Evolutionary conservation across 2,113 vertebrate species (phyloP), one percentile per base, ranked within the genome.

Genomic region (Silurus asotus): DNA sequence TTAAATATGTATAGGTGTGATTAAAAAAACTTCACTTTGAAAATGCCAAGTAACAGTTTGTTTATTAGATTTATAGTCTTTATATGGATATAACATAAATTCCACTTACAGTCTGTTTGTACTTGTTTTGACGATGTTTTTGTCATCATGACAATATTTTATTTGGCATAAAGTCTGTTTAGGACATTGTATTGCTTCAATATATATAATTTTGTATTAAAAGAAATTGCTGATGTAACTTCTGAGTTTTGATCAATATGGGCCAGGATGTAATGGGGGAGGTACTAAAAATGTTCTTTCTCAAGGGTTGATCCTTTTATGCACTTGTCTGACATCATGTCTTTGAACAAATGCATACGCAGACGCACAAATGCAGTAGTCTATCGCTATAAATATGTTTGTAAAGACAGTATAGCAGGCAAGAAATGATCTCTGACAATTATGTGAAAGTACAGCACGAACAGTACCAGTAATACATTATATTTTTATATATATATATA

Each of bases 321-420:
- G 48, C 56, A 58, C 74, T 37, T 55, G 37, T n/a, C 82, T 87
- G 88, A 89, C 85, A 87, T 89, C 65, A 79, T 61, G 45, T 70
- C 77, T 87, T 82, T 84, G 87, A 86, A 86, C 61, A 88, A 49
- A 90, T 45, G 55, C 10, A 13, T 49, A 81, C 56, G 67, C 58
- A 84, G 69, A 70, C 56, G 37, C 67, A 86, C 25, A 13, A 53
- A 59, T 5, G 55, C 82, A 83, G 55, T 48, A 58, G 25, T 10
- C 81, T 58, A 2, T 37, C 37, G 28, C 15, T 83, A 69, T 55
- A 83, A 37, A 55, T 58, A 28, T 0, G 15, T 19, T 69, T n/a
- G 81, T 56, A 82, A 37, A 23, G 25, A 37, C 84, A 55, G n/a
- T 67, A 56, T 45, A 23, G 14, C 51, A 78, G n/a, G 14, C 53